Evolutionary conservation across 2,797 vertebrate genomes (phyloP).

Genomic region (Carcharodon carcharias): DNA sequence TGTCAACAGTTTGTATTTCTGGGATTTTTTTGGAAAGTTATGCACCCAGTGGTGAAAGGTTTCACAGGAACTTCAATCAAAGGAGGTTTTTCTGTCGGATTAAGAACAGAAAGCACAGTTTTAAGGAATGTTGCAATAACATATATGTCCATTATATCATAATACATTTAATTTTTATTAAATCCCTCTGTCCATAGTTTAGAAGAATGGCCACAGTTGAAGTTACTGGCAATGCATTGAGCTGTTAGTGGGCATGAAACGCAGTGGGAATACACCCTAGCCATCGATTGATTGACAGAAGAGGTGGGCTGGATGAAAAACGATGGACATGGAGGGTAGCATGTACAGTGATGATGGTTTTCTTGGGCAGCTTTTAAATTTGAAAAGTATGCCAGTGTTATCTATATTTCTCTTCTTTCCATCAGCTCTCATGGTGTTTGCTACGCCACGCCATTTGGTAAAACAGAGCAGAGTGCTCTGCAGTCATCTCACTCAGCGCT

Average conservation of each 20-base stretch:
- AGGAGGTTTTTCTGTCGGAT: slow-evolving; percentile 25
- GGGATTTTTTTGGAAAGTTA: slow-evolving; percentile 40
- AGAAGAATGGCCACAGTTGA: not conserved
- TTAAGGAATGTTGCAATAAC: not conserved
- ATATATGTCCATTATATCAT: no score
- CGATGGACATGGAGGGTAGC: not conserved
- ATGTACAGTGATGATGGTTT: no score
- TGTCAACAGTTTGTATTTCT: slow-evolving; percentile 42
- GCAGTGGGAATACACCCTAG: no score
- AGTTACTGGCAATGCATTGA: not conserved
- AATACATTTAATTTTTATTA: not conserved
- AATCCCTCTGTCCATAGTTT: not conserved
- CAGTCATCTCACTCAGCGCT: not conserved
- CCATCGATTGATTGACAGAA: no score
- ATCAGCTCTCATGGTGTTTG: not conserved
- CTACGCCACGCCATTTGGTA: not conserved
- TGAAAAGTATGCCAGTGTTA: not conserved
- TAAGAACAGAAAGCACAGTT: slow-evolving; percentile 30
- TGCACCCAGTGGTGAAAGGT: slow-evolving; percentile 2
- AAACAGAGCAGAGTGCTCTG: not conserved
- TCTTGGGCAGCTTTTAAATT: not conserved
- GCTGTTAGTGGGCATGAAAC: not conserved
- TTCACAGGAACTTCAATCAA: slow-evolving; percentile 26
- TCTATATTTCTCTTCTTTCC: not conserved
- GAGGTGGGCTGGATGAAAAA: not conserved